A percentile compares a stretch with the other conserved stretches of the same genome.
phyloP scores from a whole-genome alignment of 2,113 vertebrate genomes.

The Alectura lathami region DNA sequence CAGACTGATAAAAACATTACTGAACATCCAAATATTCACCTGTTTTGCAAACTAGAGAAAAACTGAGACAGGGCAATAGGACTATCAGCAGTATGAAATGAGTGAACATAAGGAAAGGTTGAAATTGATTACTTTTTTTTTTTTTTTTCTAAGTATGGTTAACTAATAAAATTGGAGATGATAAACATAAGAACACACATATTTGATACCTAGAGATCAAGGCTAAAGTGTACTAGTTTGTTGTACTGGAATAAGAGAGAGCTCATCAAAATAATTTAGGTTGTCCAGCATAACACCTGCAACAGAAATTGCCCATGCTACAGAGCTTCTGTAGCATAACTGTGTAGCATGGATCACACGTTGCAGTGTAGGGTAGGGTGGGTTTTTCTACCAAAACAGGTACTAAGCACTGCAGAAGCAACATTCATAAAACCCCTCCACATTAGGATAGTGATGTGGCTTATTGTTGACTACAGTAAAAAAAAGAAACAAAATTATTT shows the following conservation, averaged over 20 bases:
- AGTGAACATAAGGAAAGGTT: neutral
- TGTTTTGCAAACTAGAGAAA: neutral
- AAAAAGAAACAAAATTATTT: neutral
- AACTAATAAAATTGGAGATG: neutral
- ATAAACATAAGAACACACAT: neutral
- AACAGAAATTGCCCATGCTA: neutral
- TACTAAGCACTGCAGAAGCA: neutral
- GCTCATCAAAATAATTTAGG: rapidly evolving
- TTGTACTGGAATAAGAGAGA: neutral
- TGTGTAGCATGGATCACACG: neutral
- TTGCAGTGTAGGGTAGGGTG: neutral
- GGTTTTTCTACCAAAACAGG: neutral
- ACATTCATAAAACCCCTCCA: neutral
- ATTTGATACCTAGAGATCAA: neutral
- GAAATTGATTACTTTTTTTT: rapidly evolving
- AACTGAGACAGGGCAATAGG: neutral
- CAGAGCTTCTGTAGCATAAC: neutral
- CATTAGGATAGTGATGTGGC: neutral
- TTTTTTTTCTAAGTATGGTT: rapidly evolving
- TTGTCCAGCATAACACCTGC: neutral
- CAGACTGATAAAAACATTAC: neutral
- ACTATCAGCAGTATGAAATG: neutral
- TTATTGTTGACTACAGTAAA: neutral
- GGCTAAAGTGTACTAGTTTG: neutral
- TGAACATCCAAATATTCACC: neutral